Percentiles rank a stretch among this genome's conserved stretches.
These are phyloP conservation scores for Irena cyanogastra DNA, from an alignment of 2,113 vertebrate species.

Conservation along the genomic window DNA sequence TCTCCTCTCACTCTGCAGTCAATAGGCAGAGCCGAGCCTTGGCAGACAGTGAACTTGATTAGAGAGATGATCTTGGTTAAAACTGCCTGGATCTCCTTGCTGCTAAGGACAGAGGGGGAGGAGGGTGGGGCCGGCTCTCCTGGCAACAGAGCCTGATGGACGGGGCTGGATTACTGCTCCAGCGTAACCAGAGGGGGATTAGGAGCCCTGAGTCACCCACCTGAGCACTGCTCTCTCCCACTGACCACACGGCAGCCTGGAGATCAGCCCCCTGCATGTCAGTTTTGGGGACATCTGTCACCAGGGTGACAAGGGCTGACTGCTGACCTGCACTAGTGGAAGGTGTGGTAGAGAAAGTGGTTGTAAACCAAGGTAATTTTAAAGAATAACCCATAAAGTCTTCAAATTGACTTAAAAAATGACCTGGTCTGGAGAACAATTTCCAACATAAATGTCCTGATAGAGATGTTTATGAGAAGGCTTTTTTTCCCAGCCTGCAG, in stretches of 20 bases:
- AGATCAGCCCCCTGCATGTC: neutral
- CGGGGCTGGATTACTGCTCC: neutral
- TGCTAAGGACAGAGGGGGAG: neutral
- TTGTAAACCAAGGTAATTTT: neutral
- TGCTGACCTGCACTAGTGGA: neutral
- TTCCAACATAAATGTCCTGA: neutral
- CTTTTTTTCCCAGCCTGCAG: neutral
- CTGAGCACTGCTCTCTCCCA: neutral
- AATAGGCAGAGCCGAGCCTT: neutral
- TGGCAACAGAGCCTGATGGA: neutral
- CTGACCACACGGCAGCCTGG: neutral
- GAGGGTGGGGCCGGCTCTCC: neutral
- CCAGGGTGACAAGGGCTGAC: fast-evolving
- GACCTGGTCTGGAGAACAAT: fast-evolving
- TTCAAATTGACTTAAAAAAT: neutral
- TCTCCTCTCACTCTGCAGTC: neutral
- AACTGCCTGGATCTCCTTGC: slow-evolving; percentile 34
- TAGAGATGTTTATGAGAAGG: neutral
- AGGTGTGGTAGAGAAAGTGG: neutral
- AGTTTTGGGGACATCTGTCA: neutral
- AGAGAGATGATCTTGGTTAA: slow-evolving; percentile 50
- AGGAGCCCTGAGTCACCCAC: neutral
- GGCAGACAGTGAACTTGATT: slow-evolving; percentile 21
- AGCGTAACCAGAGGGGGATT: neutral
- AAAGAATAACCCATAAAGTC: neutral